Percentiles rank a stretch among this genome's conserved stretches.
These are phyloP conservation scores for Willisornis vidua DNA, from an alignment of 2,113 vertebrate genomes.

Conservation along the genomic window DNA sequence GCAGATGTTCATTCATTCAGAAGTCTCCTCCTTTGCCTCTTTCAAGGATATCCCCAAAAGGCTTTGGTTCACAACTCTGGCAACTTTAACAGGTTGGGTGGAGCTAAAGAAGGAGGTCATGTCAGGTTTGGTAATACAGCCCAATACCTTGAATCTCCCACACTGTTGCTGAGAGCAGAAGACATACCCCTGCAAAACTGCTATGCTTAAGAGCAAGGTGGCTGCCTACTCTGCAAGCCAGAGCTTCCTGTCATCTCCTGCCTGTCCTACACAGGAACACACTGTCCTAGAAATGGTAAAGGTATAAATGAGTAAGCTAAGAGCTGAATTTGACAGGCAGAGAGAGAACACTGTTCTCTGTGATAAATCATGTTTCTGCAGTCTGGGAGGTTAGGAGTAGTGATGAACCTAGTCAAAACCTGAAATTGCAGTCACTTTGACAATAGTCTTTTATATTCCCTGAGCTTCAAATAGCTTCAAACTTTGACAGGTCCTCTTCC, in stretches of 20 bases:
- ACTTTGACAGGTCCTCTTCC: conserved; percentile 20
- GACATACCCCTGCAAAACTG: neutral
- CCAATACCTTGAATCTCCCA: neutral
- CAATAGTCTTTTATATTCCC: conserved; percentile 16
- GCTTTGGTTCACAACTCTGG: neutral
- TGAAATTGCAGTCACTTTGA: neutral
- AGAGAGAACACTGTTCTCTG: neutral
- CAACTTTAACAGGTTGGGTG: neutral
- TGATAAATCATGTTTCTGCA: conserved; percentile 10
- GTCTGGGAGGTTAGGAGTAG: neutral
- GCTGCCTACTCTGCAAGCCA: neutral
- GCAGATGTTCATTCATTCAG: neutral
- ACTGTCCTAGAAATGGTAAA: conserved; percentile 20
- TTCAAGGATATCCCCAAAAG: neutral
- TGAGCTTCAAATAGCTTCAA: conserved; percentile 19
- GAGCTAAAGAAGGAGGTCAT: neutral
- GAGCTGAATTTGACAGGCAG: conserved; percentile 1
- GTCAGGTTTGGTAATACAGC: neutral
- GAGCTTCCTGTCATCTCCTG: neutral
- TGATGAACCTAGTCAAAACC: conserved; percentile 11
- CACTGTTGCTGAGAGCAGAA: neutral
- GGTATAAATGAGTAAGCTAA: neutral
- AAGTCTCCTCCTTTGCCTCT: neutral
- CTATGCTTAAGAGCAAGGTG: rapidly evolving
- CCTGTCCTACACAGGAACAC: conserved; percentile 1